Percentiles rank a stretch among this genome's conserved stretches.
Evolutionary conservation across 2,888 invertebrate species (phyloP).

Genomic region (Acanthacorydalis orientalis): DNA sequence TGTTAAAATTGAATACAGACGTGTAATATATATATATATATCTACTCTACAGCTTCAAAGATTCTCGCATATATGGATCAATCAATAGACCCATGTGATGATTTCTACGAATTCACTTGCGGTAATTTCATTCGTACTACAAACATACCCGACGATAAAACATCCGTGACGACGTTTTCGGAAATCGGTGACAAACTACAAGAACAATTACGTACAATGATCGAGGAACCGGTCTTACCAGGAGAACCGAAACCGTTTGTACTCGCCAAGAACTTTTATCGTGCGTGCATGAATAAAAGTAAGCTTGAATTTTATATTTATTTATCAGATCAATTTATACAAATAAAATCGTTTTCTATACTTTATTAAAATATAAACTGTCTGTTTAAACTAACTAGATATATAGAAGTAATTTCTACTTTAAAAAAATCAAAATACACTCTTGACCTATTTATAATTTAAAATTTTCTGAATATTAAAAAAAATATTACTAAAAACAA

Average conservation of each 20-base stretch:
- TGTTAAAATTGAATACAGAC: neutral
- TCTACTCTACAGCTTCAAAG: slow-evolving; percentile 37
- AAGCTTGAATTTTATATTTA: slow-evolving; percentile 22
- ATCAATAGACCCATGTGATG: slow-evolving; percentile 59
- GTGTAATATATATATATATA: neutral
- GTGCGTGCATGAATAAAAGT: slow-evolving; percentile 81
- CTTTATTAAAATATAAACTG: too few species aligned
- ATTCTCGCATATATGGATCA: slow-evolving; percentile 55
- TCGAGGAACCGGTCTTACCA: slow-evolving; percentile 43
- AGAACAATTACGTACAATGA: slow-evolving; percentile 51
- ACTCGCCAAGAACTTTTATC: slow-evolving; percentile 67
- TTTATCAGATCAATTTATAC: too few species aligned
- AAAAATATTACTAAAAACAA: too few species aligned
- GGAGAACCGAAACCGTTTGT: slow-evolving; percentile 53
- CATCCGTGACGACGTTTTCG: slow-evolving; percentile 59
- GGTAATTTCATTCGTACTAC: slow-evolving; percentile 55
- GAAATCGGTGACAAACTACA: slow-evolving; percentile 57
- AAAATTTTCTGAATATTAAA: too few species aligned
- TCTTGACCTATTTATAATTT: too few species aligned
- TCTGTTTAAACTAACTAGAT: too few species aligned
- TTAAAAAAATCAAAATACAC: too few species aligned
- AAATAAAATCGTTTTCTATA: too few species aligned
- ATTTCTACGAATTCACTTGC: slow-evolving; percentile 68
- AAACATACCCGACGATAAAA: slow-evolving; percentile 66
- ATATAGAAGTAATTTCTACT: too few species aligned